These are phyloP conservation scores for Cochlearius cochlearius DNA, from an alignment of 2,113 vertebrate genomes.

Conservation along the genomic window DNA sequence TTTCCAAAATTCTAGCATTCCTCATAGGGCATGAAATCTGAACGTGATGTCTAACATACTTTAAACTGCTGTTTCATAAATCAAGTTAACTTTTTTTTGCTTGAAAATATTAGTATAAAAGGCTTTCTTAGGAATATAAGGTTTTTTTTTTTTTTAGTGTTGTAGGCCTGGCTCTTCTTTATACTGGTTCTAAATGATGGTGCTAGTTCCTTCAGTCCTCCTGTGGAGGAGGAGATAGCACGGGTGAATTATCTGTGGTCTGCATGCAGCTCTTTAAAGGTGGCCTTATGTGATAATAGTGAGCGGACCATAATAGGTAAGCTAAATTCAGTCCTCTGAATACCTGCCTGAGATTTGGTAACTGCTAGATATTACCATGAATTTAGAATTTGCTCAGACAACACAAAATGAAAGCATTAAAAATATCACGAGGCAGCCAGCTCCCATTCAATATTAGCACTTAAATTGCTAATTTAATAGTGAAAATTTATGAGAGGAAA, in stretches of 20 bases:
- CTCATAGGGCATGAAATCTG: neutral
- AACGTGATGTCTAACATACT: neutral
- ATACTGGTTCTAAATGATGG: neutral
- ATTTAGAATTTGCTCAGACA: neutral
- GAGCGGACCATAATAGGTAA: neutral
- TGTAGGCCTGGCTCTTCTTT: neutral
- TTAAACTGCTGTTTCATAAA: neutral
- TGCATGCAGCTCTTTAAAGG: neutral
- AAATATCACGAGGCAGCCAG: neutral
- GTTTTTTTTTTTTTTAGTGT: neutral
- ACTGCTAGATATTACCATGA: neutral
- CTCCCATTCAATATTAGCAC: neutral
- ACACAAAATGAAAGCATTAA: neutral
- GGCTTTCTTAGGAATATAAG: neutral
- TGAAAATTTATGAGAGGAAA: neutral
- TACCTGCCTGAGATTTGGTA: neutral
- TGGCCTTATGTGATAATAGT: accelerated
- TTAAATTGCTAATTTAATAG: conserved; percentile 5
- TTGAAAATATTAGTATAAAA: neutral
- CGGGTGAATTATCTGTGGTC: neutral
- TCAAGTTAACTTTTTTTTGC: neutral
- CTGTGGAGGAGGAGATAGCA: neutral
- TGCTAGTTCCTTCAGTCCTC: neutral
- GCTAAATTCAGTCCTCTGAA: neutral
- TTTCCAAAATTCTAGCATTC: neutral